Conservation (phyloP, 2,797 vertebrate species). For the Bucorvus abyssinicus region DNA sequence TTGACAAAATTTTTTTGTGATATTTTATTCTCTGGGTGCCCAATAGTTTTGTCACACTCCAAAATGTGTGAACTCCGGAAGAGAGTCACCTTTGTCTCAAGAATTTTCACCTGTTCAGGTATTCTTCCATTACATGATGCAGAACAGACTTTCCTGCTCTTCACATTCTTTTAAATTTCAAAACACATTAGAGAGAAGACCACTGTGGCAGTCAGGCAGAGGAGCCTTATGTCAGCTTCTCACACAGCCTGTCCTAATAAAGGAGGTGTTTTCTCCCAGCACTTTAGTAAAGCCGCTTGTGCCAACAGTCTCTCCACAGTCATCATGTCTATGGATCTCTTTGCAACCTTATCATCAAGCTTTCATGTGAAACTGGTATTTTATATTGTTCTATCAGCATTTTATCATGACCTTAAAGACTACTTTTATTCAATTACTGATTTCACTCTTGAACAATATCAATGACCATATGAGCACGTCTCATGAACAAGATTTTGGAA, state of each 20-base stretch:
- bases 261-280: not conserved
- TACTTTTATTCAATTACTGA: not conserved
- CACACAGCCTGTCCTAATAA: not conserved
- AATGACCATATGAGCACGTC: not conserved
- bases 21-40: not conserved
- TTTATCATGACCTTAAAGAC: not conserved
- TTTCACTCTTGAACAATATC: not conserved
- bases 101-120: not conserved
- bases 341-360: not conserved
- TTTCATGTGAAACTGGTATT: not conserved
- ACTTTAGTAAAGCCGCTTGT: not conserved
- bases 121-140: not conserved
- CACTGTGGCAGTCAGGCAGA: not conserved
- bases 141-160: not conserved
- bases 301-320: not conserved
- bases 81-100: not conserved
- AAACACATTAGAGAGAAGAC: not conserved
- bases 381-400: not conserved
- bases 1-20: not conserved
- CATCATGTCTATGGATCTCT: not conserved
- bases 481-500: not conserved
- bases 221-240: not conserved
- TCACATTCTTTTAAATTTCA: not conserved
- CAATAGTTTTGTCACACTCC: not conserved
- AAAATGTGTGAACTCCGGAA: not conserved